Base-by-base conservation (phyloP, 2,888 invertebrate species). In the Heliconius cydno region DNA sequence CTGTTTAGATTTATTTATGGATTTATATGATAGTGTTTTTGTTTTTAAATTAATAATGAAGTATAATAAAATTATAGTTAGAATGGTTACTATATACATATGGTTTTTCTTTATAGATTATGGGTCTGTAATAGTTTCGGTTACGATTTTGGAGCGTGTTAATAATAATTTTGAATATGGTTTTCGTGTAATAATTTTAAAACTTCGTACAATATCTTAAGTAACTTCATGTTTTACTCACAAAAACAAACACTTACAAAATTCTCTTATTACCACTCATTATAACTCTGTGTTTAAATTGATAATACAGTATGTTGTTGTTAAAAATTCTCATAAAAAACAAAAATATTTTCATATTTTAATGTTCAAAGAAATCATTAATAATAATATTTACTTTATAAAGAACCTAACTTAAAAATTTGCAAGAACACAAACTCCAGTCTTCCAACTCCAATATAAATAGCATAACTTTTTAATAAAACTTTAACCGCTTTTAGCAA, bases 381-480 rank as follows among this genome's bases (percentile, higher is more conserved):
- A 73, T 73, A 60, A 73, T 34, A 60, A 73, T 73, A 60, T 60
- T 73, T 57, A 60, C n/a, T 73, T 38, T 25, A 25, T 34, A 60
- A 73, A 73, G 73, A 25, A 25, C 15, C 41, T 25, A 60, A 25
- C 34, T 73, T 34, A 73, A 60, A 72, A 60, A 73, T 73, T 73
- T 73, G 57, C 34, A 60, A 73, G 57, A 73, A 73, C 73, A 73
- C 60, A 73, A 73, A 34, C 73, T 73, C 15, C 73, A 73, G n/a
- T 34, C 34, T 60, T 73, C 41, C 41, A 70, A 70, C 70, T 70
- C 70, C 73, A 73, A 73, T 72, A 72, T 60, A 73, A 73, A 73
- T 73, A 73, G 60, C 60, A 73, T 34, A 73, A 73, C 73, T 73
- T 73, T 73, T 15, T 73, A 73, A 73, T 60, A 73, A 73, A 73